Evolutionary conservation across 2,797 vertebrate genomes (phyloP).

Genomic region (Xenops minutus): DNA sequence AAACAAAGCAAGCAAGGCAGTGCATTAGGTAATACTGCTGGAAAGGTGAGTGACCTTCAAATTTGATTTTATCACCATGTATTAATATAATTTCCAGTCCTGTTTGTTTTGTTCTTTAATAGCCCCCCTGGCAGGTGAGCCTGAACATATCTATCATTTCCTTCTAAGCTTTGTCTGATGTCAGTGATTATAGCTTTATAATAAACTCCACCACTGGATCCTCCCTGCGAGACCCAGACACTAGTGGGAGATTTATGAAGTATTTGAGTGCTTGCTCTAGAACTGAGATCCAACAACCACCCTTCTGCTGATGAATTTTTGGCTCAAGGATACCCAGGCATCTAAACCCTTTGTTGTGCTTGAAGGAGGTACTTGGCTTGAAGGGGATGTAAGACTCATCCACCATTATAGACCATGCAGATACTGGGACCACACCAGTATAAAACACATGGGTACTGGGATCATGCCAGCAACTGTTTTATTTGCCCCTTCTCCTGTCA

Average conservation of each 20-base stretch:
- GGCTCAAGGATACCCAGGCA: not conserved
- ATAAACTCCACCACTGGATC: constrained; percentile 10
- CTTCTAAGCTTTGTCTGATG: not conserved
- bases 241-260: constrained; percentile 50
- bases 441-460: not conserved
- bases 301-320: not conserved
- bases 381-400: not conserved
- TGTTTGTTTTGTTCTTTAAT: not conserved
- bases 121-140: not conserved
- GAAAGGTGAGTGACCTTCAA: not conserved
- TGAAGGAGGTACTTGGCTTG: not conserved
- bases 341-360: not conserved
- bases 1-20: not conserved
- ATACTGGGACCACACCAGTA: not conserved
- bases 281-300: not conserved
- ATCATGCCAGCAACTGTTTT: not conserved
- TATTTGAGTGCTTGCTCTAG: not conserved
- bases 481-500: not conserved
- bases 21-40: not conserved
- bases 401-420: not conserved
- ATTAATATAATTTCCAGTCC: not conserved
- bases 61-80: not conserved
- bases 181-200: constrained; percentile 8
- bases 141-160: not conserved
- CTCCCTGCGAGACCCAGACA: constrained; percentile 15